Conservation (phyloP, 2,888 invertebrate species). For the Callyntrura guangdongensis region DNA sequence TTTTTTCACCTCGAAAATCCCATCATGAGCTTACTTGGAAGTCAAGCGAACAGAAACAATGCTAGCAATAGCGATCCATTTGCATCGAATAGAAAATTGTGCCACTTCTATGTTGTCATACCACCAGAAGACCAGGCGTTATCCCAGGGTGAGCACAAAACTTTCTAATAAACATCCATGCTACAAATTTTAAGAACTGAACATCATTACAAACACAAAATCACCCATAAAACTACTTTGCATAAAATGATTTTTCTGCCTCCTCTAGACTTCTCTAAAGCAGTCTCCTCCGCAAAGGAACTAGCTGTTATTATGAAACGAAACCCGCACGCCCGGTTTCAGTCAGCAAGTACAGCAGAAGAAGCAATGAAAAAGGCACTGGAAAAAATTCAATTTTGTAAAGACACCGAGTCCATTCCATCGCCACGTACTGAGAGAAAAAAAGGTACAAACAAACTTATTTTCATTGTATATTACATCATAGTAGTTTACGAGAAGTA, state of each 20-base stretch:
- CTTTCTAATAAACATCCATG: too few species aligned
- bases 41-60: background rate
- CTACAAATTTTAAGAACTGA: too few species aligned
- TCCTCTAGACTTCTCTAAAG: conserved; percentile 67
- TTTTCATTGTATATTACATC: background rate
- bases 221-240: too few species aligned
- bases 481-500: too few species aligned
- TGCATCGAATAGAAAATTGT: conserved; percentile 16
- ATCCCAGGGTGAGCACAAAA: conserved; percentile 63
- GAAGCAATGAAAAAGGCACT: conserved; percentile 93
- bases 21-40: too few species aligned
- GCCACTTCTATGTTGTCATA: conserved; percentile 70
- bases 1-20: too few species aligned
- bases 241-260: background rate
- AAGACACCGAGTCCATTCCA: conserved; percentile 85
- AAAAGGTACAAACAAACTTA: conserved; percentile 47
- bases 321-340: conserved; percentile 89
- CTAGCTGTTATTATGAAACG: conserved; percentile 72
- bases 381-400: conserved; percentile 89
- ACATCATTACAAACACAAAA: too few species aligned
- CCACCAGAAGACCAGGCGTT: conserved; percentile 73
- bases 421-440: conserved; percentile 44
- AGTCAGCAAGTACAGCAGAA: conserved; percentile 90
- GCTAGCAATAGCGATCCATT: background rate
- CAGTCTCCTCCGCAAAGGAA: conserved; percentile 62